These are phyloP conservation scores for Rhyacichthys aspro DNA, from an alignment of 2,797 vertebrate species.

Conservation along the genomic window DNA sequence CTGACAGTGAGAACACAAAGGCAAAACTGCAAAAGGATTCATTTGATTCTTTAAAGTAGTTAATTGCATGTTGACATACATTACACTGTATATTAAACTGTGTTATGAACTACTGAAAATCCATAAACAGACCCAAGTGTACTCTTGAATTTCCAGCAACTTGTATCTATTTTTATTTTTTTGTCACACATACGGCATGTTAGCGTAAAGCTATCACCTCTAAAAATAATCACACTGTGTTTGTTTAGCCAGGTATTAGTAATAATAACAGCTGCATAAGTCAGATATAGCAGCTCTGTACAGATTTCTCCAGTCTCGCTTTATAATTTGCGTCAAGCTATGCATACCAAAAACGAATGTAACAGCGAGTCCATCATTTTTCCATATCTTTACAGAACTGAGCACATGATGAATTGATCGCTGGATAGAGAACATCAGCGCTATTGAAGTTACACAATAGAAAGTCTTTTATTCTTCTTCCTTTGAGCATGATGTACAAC, in stretches of 20 bases:
- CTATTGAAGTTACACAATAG: conserved; percentile 4
- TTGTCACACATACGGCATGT: too few species aligned
- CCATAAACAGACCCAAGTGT: too few species aligned
- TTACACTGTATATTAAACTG: too few species aligned
- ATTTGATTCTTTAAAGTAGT: too few species aligned
- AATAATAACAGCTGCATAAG: background rate
- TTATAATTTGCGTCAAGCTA: conserved; percentile 4
- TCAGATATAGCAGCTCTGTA: background rate
- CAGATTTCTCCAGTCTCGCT: conserved; percentile 5
- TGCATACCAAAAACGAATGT: conserved; percentile 27
- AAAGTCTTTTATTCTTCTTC: conserved; percentile 8
- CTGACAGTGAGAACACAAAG: too few species aligned
- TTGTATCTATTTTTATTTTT: too few species aligned
- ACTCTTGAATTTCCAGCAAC: too few species aligned
- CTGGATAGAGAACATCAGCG: conserved; percentile 6
- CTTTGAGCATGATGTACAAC: conserved; percentile 1
- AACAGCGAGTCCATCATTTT: conserved; percentile 10
- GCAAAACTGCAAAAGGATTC: too few species aligned
- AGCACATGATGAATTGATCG: conserved; percentile 10
- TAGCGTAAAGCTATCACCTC: background rate
- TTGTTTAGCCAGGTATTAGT: background rate
- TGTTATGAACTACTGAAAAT: too few species aligned
- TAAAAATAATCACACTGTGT: background rate
- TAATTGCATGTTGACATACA: too few species aligned
- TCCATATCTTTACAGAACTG: conserved; percentile 5